A percentile compares a stretch with the other conserved stretches of the same genome.
Conservation (phyloP, 1,140 invertebrate genomes). For the Cyclina sinensis region DNA sequence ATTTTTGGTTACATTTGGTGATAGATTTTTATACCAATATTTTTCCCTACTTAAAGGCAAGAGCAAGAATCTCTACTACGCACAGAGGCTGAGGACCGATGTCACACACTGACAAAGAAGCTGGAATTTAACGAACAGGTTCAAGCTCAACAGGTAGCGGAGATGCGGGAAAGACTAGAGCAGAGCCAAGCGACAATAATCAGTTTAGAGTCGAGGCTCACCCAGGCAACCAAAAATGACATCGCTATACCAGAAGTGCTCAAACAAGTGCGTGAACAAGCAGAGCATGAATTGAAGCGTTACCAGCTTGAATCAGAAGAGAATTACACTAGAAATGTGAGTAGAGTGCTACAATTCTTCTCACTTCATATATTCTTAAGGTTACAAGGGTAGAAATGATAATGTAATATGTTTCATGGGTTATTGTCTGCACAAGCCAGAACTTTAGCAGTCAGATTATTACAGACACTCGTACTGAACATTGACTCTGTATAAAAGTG, state of each 20-base stretch:
- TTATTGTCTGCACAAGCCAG: too few relatives aligned
- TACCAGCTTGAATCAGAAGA: slow-evolving; percentile 79
- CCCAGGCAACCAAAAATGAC: slow-evolving; percentile 71
- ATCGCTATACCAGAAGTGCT: slow-evolving; percentile 75
- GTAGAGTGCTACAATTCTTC: too few relatives aligned
- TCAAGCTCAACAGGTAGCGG: slow-evolving; percentile 68
- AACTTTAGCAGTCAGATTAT: too few relatives aligned
- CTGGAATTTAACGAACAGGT: slow-evolving; percentile 78
- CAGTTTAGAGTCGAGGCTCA: slow-evolving; percentile 75
- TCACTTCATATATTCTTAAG: too few relatives aligned
- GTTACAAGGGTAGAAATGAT: too few relatives aligned
- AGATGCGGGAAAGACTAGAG: slow-evolving; percentile 75
- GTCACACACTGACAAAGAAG: slow-evolving; percentile 77
- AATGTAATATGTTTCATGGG: too few relatives aligned
- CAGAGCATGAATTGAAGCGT: slow-evolving; percentile 75
- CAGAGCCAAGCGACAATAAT: slow-evolving; percentile 74
- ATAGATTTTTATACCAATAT: too few relatives aligned
- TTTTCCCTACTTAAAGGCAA: slow-evolving; percentile 74
- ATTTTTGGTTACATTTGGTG: too few relatives aligned
- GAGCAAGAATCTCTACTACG: slow-evolving; percentile 76
- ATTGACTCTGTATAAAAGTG: too few relatives aligned
- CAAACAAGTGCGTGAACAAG: slow-evolving; percentile 76
- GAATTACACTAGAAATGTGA: slow-evolving; percentile 78
- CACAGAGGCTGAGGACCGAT: slow-evolving; percentile 73
- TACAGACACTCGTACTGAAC: too few relatives aligned